Conservation (phyloP, 1,140 invertebrate species). For the Cydia fagiglandana region DNA sequence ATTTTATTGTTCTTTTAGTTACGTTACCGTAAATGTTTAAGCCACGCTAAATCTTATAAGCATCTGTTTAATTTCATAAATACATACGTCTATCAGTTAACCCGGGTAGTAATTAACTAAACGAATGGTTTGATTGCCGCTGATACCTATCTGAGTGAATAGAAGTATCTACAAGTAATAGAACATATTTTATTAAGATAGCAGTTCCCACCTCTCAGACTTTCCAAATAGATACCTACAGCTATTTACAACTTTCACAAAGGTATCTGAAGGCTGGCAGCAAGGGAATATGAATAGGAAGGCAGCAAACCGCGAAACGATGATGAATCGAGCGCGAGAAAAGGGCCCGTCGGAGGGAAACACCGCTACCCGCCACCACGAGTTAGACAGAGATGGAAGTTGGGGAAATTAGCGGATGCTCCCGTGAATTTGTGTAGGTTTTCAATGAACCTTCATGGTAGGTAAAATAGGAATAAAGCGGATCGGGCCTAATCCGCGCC, state of each 20-base stretch:
- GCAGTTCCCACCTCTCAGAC: not conserved
- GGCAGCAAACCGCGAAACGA: slow-evolving; percentile 73
- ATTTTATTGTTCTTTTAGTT: not conserved
- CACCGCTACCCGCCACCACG: slow-evolving; percentile 37
- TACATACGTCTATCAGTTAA: too few relatives aligned
- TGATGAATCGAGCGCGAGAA: slow-evolving; percentile 70
- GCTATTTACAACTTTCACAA: not conserved
- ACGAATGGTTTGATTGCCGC: too few relatives aligned
- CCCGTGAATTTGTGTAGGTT: slow-evolving; percentile 76
- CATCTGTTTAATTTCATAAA: too few relatives aligned
- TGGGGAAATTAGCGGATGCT: slow-evolving; percentile 72
- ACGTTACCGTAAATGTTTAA: not conserved
- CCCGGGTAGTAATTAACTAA: too few relatives aligned
- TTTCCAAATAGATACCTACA: not conserved
- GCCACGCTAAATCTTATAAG: too few relatives aligned
- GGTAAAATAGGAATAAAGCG: slow-evolving; percentile 78
- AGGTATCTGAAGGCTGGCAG: slow-evolving; percentile 8
- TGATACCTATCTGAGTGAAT: too few relatives aligned
- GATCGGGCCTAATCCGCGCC: slow-evolving; percentile 73
- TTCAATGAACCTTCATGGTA: slow-evolving; percentile 78
- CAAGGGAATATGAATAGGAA: slow-evolving; percentile 60
- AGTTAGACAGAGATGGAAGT: slow-evolving; percentile 45
- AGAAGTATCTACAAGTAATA: too few relatives aligned
- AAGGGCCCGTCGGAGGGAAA: slow-evolving; percentile 64
- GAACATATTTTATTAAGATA: not conserved